phyloP scores from a whole-genome alignment of 2,797 vertebrate genomes.

The Sitta carolinensis region DNA sequence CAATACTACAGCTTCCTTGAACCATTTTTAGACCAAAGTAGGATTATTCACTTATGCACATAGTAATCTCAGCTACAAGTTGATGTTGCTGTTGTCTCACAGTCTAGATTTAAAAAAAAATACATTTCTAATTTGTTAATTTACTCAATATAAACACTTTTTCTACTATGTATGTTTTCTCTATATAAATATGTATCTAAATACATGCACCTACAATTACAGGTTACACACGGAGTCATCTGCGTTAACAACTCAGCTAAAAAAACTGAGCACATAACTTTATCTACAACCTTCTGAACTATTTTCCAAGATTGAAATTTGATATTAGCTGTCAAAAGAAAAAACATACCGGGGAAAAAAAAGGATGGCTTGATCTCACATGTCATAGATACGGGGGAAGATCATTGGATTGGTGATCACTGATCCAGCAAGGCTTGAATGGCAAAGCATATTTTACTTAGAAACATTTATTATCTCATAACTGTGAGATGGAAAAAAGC shows the following conservation, averaged over 20 bases:
- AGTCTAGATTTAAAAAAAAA: background rate
- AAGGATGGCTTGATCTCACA: background rate
- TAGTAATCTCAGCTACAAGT: background rate
- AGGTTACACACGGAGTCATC: background rate
- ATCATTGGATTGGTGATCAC: background rate
- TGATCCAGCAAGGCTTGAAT: background rate
- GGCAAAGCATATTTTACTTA: background rate
- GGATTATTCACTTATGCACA: rapidly evolving
- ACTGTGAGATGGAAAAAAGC: background rate
- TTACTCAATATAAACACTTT: background rate
- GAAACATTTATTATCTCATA: background rate
- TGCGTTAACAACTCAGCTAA: background rate
- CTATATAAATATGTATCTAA: background rate
- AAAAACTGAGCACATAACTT: background rate
- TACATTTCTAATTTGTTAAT: background rate
- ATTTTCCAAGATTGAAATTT: background rate
- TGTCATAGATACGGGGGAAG: background rate
- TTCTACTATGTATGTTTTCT: background rate
- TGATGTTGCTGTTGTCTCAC: background rate
- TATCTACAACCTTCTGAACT: background rate
- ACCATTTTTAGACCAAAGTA: background rate
- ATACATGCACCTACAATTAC: background rate
- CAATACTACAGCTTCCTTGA: background rate
- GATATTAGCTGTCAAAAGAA: background rate
- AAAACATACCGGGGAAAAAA: background rate